Evolutionary conservation across 2,113 vertebrate species (phyloP), one percentile per base, ranked within the genome.

Genomic region (Willisornis vidua): DNA sequence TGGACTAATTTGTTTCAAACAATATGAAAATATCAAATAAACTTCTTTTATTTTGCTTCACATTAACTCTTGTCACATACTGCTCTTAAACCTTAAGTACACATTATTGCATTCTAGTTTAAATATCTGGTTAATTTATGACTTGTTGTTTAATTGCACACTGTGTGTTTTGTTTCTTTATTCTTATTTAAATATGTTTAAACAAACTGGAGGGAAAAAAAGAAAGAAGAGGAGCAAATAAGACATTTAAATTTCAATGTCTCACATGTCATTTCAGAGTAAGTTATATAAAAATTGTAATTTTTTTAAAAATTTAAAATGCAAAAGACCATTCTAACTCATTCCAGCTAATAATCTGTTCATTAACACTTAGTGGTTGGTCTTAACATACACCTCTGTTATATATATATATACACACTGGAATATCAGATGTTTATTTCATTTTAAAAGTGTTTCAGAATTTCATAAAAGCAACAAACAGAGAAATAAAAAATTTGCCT

Each of bases 281-380:
- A 49, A 39, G 2, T 16, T 39, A 17, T 19, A 5, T 6, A 52
- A 22, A 75, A 73, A 18, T 0, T 58, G 0, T 8, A 0, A n/a
- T 52, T 66, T 88, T 88, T 46, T 6, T 7, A n/a, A 59, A 62
- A 85, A 70, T 29, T 9, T 14, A 5, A 79, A 61, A 14, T 3
- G 5, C 5, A 16, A 65, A 46, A 14, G 35, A 13, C 1, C 3
- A 11, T 61, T 86, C 5, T 35, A 37, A 65, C 7, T 39, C 1
- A 39, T 58, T 80, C 11, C 7, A 73, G 4, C 1, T 39, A 61
- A 61, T 14, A 46, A n/a, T 17, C 3, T 24, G 8, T n/a, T 46
- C n/a, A 19, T 31, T 45, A 45, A 31, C 26, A 49, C n/a, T 41
- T 19, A 48, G 7, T 19, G 1, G 2, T 29, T 67, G n/a, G 14